Evolutionary conservation across 2,888 invertebrate species (phyloP), one percentile per base, ranked within the genome.

Genomic region (Arge pagana): DNA sequence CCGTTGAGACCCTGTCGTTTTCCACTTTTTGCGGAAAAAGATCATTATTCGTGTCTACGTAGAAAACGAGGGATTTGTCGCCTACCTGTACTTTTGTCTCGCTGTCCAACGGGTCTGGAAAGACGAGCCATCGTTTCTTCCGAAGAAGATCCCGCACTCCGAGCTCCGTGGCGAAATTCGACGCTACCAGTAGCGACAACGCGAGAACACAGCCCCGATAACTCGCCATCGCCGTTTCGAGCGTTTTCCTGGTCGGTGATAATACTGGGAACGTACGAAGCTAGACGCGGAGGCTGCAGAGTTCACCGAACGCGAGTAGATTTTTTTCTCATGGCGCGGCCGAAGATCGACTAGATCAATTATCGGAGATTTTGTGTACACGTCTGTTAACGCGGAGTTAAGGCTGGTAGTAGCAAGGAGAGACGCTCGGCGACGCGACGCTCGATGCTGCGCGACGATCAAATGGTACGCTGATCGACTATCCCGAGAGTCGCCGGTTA

Each of bases 31-130:
- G n/a, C n/a, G n/a, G n/a, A n/a, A n/a, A n/a, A n/a, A n/a, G n/a
- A n/a, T n/a, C n/a, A n/a, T n/a, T n/a, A n/a, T n/a, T n/a, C n/a
- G n/a, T n/a, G n/a, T n/a, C n/a, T n/a, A n/a, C n/a, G n/a, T n/a
- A n/a, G n/a, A n/a, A n/a, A n/a, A 8, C 41, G 16, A 16, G 7
- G 23, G 6, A 11, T 35, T n/a, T 13, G 26, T 16, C 15, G 19
- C 28, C 19, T 62, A 68, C 68, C 64, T 67, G 68, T 16, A 71
- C 63, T 58, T 69, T 71, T 8, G 70, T 71, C 52, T 71, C 70
- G 48, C 68, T 69, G 2, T 49, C 63, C 26, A 55, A 33, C n/a
- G 71, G 70, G 55, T 70, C 59, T 1, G 70, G 70, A 43, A 63
- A 70, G 15, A 67, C 56, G 11, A 71, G 56, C 35, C 63, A 58